phyloP scores from a whole-genome alignment of 1,140 invertebrate species.

The Trichonephila clavipes region DNA sequence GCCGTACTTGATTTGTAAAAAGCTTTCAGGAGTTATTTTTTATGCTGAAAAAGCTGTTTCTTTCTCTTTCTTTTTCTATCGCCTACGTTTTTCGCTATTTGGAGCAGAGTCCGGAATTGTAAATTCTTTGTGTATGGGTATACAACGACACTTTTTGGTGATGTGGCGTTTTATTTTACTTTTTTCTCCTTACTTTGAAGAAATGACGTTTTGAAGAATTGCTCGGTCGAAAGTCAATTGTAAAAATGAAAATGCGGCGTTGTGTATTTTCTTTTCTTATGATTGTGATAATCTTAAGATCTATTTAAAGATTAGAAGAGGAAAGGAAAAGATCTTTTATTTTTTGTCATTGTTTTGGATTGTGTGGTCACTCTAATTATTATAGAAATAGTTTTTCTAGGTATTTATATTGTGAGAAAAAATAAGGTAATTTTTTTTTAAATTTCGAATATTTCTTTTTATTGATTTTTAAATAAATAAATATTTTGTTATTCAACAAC shows the following conservation, averaged over 20 bases:
- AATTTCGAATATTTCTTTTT: too few relatives aligned
- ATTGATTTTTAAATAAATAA: too few relatives aligned
- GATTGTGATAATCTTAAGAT: too few relatives aligned
- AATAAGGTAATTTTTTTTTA: too few relatives aligned
- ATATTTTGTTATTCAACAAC: too few relatives aligned
- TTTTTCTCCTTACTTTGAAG: neutral
- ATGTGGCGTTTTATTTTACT: neutral
- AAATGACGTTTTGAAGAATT: slow-evolving; percentile 1
- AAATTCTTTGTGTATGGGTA: neutral
- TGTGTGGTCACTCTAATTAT: too few relatives aligned
- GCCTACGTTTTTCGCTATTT: neutral
- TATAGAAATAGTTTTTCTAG: too few relatives aligned
- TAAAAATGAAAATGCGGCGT: neutral
- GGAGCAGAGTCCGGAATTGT: neutral
- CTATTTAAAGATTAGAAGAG: too few relatives aligned
- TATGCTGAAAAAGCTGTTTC: neutral
- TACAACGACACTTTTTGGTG: neutral
- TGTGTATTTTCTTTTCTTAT: neutral
- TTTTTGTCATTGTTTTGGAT: too few relatives aligned
- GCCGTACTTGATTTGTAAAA: neutral
- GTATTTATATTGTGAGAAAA: too few relatives aligned
- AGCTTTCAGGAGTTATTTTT: neutral
- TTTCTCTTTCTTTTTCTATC: neutral
- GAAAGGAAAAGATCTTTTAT: too few relatives aligned
- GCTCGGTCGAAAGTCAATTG: neutral